phyloP scores from a whole-genome alignment of 2,888 invertebrate genomes.

The Salticus scenicus region DNA sequence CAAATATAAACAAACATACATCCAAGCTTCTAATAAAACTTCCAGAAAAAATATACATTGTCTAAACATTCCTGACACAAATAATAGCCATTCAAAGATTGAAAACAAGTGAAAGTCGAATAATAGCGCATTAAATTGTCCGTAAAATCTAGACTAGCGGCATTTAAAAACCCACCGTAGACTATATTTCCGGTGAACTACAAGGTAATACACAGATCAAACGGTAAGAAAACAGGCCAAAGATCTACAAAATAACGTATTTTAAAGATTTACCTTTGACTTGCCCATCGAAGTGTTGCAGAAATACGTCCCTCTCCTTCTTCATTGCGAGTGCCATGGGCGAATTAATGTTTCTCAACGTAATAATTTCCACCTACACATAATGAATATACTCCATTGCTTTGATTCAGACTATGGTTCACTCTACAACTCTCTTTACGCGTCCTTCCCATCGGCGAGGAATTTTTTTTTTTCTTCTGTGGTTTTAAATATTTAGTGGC shows the following conservation, averaged over 20 bases:
- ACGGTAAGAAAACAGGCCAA: not conserved
- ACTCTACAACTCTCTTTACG: slow-evolving; percentile 52
- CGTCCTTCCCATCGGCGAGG: slow-evolving; percentile 50
- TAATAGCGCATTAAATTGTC: not conserved
- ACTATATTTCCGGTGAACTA: not conserved
- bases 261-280: slow-evolving; percentile 52
- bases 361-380: slow-evolving; percentile 47
- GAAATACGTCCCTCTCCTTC: slow-evolving; percentile 53
- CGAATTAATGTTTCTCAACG: slow-evolving; percentile 29
- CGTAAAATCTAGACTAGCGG: not conserved
- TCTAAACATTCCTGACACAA: too few relatives aligned
- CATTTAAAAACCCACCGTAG: slow-evolving; percentile 1
- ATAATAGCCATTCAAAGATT: not conserved
- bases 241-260: not conserved
- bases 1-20: too few relatives aligned
- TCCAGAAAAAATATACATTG: too few relatives aligned
- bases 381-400: slow-evolving; percentile 55
- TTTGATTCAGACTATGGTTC: slow-evolving; percentile 21
- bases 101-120: not conserved
- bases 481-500: slow-evolving; percentile 6
- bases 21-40: too few relatives aligned
- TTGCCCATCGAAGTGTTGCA: slow-evolving; percentile 62
- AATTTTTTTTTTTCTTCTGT: slow-evolving; percentile 19
- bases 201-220: not conserved
- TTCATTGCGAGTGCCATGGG: slow-evolving; percentile 60